phyloP scores from a whole-genome alignment of 2,888 invertebrate genomes.

The Thymelicus acteon region DNA sequence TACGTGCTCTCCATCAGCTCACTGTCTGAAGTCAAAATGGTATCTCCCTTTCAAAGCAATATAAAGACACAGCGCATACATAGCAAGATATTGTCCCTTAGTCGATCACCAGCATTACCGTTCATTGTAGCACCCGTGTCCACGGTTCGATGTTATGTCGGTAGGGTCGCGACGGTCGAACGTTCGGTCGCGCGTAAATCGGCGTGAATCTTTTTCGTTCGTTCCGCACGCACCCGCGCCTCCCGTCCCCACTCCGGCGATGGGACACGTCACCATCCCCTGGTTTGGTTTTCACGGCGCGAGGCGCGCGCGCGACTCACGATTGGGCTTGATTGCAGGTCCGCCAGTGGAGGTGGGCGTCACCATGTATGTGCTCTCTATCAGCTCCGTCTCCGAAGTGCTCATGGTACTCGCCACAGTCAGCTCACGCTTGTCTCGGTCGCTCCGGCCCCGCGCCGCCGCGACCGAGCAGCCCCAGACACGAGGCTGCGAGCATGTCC shows the following conservation, averaged over 20 bases:
- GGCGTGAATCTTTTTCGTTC: conserved; percentile 42
- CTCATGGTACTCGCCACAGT: conserved; percentile 98
- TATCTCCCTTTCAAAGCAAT: conserved; percentile 75
- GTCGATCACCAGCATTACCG: conserved; percentile 81
- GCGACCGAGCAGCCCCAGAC: conserved; percentile 83
- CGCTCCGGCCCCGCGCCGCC: conserved; percentile 52
- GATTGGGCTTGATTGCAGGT: conserved; percentile 91
- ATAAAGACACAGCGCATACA: conserved; percentile 79
- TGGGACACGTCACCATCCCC: conserved; percentile 64
- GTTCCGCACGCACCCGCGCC: conserved; percentile 58
- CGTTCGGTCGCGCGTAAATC: conserved; percentile 42
- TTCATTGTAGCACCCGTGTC: conserved; percentile 83
- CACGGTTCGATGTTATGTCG: conserved; percentile 75
- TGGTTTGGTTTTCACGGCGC: conserved; percentile 71
- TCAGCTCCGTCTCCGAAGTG: conserved; percentile 99
- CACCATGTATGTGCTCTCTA: conserved; percentile 99
- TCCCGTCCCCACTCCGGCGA: conserved; percentile 60
- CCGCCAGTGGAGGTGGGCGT: conserved; percentile 98
- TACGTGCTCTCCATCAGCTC: conserved; percentile 94
- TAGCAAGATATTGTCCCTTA: conserved; percentile 76
- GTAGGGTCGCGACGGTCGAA: conserved; percentile 51
- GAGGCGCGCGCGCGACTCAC: conserved; percentile 67
- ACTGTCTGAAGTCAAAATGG: conserved; percentile 93
- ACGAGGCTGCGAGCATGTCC: conserved; percentile 84
- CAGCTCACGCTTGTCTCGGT: conserved; percentile 86